A percentile compares a stretch with the other conserved stretches of the same genome.
phyloP scores from a whole-genome alignment of 2,797 vertebrate genomes.

The Rhincodon typus region DNA sequence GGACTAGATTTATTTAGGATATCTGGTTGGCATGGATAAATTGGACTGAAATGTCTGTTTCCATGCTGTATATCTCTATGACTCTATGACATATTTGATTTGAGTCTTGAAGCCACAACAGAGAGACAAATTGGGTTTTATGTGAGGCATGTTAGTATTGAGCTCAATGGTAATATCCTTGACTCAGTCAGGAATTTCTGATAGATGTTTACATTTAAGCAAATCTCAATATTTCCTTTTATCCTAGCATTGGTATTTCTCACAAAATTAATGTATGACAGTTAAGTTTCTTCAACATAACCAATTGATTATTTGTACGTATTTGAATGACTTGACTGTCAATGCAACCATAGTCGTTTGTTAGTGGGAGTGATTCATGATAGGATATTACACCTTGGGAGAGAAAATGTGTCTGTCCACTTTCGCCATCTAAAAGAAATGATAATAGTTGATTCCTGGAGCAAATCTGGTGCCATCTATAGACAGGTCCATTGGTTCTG shows the following conservation, averaged over 20 bases:
- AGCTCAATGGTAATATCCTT: neutral
- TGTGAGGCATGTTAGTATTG: neutral
- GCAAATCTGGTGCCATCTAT: neutral
- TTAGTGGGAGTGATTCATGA: neutral
- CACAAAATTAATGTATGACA: neutral
- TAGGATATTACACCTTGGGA: neutral
- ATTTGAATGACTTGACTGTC: neutral
- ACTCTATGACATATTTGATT: neutral
- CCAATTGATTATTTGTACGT: slow-evolving; percentile 6
- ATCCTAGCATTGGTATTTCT: neutral
- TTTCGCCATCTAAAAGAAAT: neutral
- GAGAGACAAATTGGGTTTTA: neutral
- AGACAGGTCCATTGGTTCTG: neutral
- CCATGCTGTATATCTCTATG: too few relatives aligned
- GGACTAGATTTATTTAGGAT: too few relatives aligned
- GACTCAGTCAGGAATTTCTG: neutral
- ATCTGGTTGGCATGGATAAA: too few relatives aligned
- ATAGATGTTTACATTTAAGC: neutral
- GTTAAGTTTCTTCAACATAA: neutral
- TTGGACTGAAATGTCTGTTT: too few relatives aligned
- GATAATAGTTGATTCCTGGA: neutral
- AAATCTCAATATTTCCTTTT: neutral
- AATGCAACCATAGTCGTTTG: neutral
- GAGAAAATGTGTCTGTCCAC: neutral
- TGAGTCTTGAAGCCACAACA: neutral